Conservation (phyloP, 2,797 vertebrate species). For the Erethizon dorsatum region DNA sequence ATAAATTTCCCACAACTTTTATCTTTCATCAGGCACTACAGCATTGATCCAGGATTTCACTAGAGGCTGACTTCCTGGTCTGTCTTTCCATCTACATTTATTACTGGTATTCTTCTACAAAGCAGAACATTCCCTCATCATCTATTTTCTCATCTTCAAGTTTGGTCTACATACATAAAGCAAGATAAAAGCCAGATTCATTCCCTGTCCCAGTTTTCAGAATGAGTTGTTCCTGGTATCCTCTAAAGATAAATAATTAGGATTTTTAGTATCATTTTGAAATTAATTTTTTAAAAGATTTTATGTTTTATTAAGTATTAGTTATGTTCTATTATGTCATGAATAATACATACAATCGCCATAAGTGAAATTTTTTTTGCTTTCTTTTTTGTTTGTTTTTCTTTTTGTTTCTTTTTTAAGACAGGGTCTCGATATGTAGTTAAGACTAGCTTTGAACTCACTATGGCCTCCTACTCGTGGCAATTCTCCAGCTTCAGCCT, state of each 20-base stretch:
- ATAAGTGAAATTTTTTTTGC: not conserved
- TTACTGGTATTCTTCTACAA: not conserved
- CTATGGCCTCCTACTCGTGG: not conserved
- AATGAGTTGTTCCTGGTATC: not conserved
- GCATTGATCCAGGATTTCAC: not conserved
- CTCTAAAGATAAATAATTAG: not conserved
- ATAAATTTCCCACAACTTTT: not conserved
- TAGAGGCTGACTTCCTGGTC: not conserved
- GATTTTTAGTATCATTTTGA: not conserved
- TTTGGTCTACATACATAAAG: not conserved
- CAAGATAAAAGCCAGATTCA: not conserved
- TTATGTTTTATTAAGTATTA: not conserved
- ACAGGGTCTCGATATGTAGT: not conserved
- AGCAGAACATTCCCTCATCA: not conserved
- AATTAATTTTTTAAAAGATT: not conserved
- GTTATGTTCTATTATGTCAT: not conserved
- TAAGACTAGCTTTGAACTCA: not conserved
- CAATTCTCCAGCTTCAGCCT: not conserved
- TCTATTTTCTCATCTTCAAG: not conserved
- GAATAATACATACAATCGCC: not conserved
- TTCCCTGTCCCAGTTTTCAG: slow-evolving; percentile 2
- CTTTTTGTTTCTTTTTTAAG: not conserved
- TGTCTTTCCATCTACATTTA: not conserved
- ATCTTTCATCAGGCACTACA: not conserved
- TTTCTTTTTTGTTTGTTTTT: not conserved